Base-by-base conservation (phyloP, 2,797 vertebrate species). In the Hozukius guyotensis region DNA sequence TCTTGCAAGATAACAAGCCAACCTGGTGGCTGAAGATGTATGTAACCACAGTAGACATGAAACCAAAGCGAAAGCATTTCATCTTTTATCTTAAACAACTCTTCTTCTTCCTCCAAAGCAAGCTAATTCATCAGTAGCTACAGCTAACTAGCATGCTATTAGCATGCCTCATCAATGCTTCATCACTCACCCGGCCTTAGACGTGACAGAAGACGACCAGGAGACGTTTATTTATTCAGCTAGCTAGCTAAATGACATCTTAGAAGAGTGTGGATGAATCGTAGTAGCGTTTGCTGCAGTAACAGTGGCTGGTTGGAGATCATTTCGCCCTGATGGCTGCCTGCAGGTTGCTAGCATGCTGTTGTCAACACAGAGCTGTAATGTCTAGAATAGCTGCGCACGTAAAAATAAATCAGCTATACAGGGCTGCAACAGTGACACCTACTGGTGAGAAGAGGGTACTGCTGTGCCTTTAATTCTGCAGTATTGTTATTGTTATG, bases 181-280 rank as follows among this genome's bases (percentile, higher is more conserved):
- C 9, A 38, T 86, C 71, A 93, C 94, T 93, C 90, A 95, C 93
- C 93, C 74, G 65, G 61, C 14, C 70, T 55, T 67, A 75, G 81
- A 59, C 20, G 76, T 5, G 64, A 86, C 80, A 77, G 79, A 60
- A 64, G 77, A 80, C 79, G 73, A 77, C 4, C 52, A 34, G 20
- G 71, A 29, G 10, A 27, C 53, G 36, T 42, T 0, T 72, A 14
- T 75, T 46, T 75, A 20, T 31, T 75, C 59, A 68, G 76, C 79
- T 87, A 77, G 22, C 88, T 87, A 73, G 69, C 85, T 85, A 34
- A 75, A 64, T 36, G 83, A 60, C 90, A 91, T 91, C 72, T 77
- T 80, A 53, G 49, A 32, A 9, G 42, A 77, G 72, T 75, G 63
- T 65, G 83, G 24, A 5, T 69, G 67, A 82, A 63, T 16, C 64